Base-by-base conservation (phyloP, 2,888 invertebrate genomes). In the Epicampocera succincta region DNA sequence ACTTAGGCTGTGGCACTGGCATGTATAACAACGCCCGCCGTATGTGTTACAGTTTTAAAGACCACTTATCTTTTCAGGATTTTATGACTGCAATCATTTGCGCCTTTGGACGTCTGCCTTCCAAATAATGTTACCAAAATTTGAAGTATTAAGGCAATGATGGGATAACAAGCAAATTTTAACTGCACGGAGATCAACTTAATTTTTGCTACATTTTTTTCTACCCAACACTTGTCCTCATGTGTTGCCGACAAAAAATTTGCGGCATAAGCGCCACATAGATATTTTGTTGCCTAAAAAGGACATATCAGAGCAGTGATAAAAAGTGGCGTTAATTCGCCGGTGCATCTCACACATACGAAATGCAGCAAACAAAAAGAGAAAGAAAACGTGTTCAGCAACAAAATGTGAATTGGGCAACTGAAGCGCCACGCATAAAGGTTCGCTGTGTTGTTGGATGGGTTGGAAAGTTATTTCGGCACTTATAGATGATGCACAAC, bases 351-450 rank as follows among this genome's bases (percentile, higher is more conserved):
- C 50, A 48, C 44, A 80, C 73, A 38, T 61, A 42, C 4, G 38
- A 33, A 38, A 44, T 44, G 65, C 56, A 56, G 15, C 38, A 38
- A 21, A 21, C 54, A 50, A 12, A 15, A 46, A 12, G 58, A 63
- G 73, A 15, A 46, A 12, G 58, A 63, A 73, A 40, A 63, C 50
- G 25, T 56, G 15, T 33, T 33, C 33, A 33, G 50, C 68, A 74
- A 69, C 81, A 60, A 76, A 73, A 72, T 66, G 54, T 71, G 74
- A 82, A 82, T 82, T 82, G 82, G 82, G 69, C 82, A 79, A 82
- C 79, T 79, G 78, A 75, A 69, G 74, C 66, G 74, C 71, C 71
- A 65, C 38, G 19, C 63, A 60, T 60, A 48, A 63, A 21, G 33
- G 60, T 65, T 40, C 52, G 29, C 72, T 44, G 25, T 33, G 6